Conservation (phyloP, 2,113 vertebrate species). For the Macquaria ambigua region DNA sequence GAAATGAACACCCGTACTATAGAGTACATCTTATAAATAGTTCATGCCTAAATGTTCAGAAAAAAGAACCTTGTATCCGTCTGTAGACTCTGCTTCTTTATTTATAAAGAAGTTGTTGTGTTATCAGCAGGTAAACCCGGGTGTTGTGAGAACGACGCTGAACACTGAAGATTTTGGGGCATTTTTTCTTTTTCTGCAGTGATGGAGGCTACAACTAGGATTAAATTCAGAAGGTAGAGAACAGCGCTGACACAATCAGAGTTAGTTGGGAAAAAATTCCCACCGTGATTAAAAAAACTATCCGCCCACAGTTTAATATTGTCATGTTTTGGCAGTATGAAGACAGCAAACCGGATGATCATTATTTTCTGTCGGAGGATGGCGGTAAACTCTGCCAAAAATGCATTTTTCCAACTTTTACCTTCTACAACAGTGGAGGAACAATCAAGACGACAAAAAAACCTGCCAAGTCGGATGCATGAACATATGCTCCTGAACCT, state of each 20-base stretch:
- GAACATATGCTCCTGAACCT: slow-evolving; percentile 9
- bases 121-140: too few relatives aligned
- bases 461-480: neutral
- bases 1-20: too few relatives aligned
- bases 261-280: neutral
- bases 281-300: neutral
- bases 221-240: neutral
- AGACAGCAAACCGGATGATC: neutral
- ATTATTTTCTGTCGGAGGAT: neutral
- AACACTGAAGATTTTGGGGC: too few relatives aligned
- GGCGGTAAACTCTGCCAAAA: neutral
- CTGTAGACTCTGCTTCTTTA: too few relatives aligned
- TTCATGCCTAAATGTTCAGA: too few relatives aligned
- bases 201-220: neutral
- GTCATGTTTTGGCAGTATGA: neutral
- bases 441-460: neutral
- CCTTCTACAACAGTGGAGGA: neutral
- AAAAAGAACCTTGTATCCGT: too few relatives aligned
- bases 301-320: neutral
- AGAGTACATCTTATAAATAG: too few relatives aligned
- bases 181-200: neutral
- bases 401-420: neutral
- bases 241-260: neutral
- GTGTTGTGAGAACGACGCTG: too few relatives aligned
- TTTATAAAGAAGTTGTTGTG: too few relatives aligned